phyloP scores from a whole-genome alignment of 92 coral and sea anemone genomes.

The Hydrozoanthus gracilis region DNA sequence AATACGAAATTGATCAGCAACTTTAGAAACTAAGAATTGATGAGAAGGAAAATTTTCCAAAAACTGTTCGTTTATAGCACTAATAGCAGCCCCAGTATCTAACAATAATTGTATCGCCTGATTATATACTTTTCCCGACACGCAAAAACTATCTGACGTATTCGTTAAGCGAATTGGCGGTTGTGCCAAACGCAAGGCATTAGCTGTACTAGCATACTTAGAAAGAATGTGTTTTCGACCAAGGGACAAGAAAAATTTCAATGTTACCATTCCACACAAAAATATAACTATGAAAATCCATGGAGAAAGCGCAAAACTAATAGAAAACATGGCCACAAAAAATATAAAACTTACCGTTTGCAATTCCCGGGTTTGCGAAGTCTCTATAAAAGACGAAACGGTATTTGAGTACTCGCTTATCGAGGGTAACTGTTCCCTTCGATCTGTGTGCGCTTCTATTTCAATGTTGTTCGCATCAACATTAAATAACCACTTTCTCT shows the following conservation, averaged over 20 bases:
- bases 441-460: background rate
- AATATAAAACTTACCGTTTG: background rate
- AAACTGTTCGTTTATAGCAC: background rate
- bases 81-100: background rate
- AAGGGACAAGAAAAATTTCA: background rate
- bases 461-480: background rate
- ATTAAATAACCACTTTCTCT: background rate
- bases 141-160: slow-evolving; percentile 6
- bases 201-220: background rate
- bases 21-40: background rate
- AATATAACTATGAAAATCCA: background rate
- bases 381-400: background rate
- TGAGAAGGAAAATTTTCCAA: background rate
- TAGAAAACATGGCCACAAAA: background rate
- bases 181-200: background rate
- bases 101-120: background rate
- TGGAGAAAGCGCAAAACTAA: background rate
- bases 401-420: background rate
- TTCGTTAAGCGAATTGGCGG: background rate
- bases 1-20: background rate
- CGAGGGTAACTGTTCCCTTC: background rate
- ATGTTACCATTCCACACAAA: background rate
- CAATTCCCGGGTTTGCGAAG: background rate
- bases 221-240: background rate
- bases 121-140: background rate